Conservation (phyloP, 2,113 vertebrate genomes). For the Chaenocephalus aceratus region DNA sequence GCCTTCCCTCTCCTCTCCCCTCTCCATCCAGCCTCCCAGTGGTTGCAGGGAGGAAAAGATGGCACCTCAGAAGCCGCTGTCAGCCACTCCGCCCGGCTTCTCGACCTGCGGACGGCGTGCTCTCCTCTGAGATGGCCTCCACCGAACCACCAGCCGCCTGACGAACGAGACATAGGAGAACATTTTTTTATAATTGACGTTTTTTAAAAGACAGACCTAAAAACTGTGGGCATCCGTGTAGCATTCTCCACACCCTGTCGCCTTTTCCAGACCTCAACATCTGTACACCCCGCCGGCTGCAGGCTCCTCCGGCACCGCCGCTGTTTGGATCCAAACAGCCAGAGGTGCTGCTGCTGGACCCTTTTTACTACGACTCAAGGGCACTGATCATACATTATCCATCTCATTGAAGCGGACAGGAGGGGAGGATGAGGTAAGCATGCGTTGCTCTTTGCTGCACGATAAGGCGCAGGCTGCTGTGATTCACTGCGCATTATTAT, state of each 20-base stretch:
- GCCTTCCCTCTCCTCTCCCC: conserved; percentile 44
- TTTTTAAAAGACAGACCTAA: conserved; percentile 30
- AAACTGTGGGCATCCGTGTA: conserved; percentile 58
- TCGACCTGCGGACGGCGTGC: conserved; percentile 53
- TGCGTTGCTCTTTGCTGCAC: conserved; percentile 38
- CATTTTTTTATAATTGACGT: neutral
- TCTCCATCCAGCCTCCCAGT: conserved; percentile 62
- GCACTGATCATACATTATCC: neutral
- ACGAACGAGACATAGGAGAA: conserved; percentile 25
- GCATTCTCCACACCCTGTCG: conserved; percentile 67
- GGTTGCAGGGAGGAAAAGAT: conserved; percentile 77
- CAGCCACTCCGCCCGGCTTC: conserved; percentile 58
- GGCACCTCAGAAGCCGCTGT: conserved; percentile 70
- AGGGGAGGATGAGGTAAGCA: conserved; percentile 83
- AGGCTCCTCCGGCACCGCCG: conserved; percentile 31
- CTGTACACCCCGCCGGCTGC: conserved; percentile 61
- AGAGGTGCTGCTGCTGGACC: conserved; percentile 14
- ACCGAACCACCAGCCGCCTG: conserved; percentile 38
- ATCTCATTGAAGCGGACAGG: conserved; percentile 30
- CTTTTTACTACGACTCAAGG: conserved; percentile 21
- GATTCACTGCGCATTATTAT: conserved; percentile 20
- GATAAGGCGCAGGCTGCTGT: conserved; percentile 30
- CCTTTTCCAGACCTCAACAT: conserved; percentile 62
- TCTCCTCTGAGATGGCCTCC: conserved; percentile 70
- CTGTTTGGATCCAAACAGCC: neutral